Percentiles rank a stretch among this genome's conserved stretches.
phyloP scores from a whole-genome alignment of 2,113 vertebrate species.

The Serinus canaria region DNA sequence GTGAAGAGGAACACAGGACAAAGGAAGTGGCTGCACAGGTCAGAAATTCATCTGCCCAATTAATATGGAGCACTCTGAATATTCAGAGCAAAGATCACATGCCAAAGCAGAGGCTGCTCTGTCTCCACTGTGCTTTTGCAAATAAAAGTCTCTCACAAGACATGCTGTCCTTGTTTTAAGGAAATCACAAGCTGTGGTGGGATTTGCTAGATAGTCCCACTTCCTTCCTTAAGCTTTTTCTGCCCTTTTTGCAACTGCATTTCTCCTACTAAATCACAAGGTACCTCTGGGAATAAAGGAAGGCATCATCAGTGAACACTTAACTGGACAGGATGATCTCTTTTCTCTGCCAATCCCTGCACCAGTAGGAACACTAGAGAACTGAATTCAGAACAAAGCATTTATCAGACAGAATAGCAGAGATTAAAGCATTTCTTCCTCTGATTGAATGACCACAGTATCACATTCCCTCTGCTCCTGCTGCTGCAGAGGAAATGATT shows the following conservation, averaged over 20 bases:
- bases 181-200: neutral
- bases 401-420: slow-evolving; percentile 35
- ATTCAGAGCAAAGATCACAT: neutral
- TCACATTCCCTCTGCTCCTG: neutral
- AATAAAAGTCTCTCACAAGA: neutral
- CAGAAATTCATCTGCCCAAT: neutral
- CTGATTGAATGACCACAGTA: slow-evolving; percentile 28
- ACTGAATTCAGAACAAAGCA: slow-evolving; percentile 53
- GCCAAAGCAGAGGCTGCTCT: neutral
- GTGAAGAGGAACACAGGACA: neutral
- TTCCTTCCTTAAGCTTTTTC: neutral
- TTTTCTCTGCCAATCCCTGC: slow-evolving; percentile 5
- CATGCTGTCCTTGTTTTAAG: neutral
- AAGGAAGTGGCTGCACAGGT: neutral
- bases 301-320: slow-evolving; percentile 30
- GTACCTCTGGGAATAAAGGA: neutral
- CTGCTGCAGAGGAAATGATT: neutral
- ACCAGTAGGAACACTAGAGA: slow-evolving; percentile 39
- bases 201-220: neutral
- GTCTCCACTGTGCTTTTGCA: neutral
- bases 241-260: neutral
- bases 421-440: slow-evolving; percentile 23
- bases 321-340: slow-evolving; percentile 48
- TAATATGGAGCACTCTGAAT: neutral
- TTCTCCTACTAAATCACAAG: neutral